Conservation (phyloP, 2,113 vertebrate species). For the Zapornia atra region DNA sequence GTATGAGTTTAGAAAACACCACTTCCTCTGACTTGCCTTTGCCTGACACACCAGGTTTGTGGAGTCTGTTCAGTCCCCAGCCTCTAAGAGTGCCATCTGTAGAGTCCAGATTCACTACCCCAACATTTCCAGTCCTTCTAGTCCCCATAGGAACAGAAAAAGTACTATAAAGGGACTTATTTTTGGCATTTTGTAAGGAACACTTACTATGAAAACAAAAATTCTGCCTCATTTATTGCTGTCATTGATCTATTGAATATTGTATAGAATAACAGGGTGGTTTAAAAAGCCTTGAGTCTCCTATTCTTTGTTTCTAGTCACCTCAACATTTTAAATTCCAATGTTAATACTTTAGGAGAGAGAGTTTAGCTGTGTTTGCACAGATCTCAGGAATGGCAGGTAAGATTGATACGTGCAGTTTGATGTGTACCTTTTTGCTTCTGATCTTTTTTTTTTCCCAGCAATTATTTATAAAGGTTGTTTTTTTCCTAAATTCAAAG, state of each 20-base stretch:
- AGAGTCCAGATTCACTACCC: background rate
- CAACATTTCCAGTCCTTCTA: background rate
- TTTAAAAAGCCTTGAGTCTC: background rate
- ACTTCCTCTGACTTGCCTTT: background rate
- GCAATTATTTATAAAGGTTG: slow-evolving; percentile 6
- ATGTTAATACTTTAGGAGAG: background rate
- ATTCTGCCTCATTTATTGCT: background rate
- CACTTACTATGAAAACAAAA: background rate
- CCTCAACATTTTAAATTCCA: background rate
- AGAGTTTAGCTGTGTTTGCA: background rate
- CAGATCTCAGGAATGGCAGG: background rate
- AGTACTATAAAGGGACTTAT: background rate
- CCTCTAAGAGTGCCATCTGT: background rate
- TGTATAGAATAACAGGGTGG: background rate
- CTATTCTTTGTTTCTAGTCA: background rate
- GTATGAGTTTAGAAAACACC: background rate
- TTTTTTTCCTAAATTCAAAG: background rate
- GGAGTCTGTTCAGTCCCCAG: background rate
- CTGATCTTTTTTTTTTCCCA: background rate
- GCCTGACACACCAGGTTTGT: background rate
- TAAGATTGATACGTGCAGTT: background rate
- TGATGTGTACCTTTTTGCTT: background rate
- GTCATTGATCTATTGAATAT: background rate
- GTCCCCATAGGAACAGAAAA: background rate
- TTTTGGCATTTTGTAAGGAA: background rate